phyloP scores from a whole-genome alignment of 2,888 invertebrate species.

The Zaprionus obscuricornis region DNA sequence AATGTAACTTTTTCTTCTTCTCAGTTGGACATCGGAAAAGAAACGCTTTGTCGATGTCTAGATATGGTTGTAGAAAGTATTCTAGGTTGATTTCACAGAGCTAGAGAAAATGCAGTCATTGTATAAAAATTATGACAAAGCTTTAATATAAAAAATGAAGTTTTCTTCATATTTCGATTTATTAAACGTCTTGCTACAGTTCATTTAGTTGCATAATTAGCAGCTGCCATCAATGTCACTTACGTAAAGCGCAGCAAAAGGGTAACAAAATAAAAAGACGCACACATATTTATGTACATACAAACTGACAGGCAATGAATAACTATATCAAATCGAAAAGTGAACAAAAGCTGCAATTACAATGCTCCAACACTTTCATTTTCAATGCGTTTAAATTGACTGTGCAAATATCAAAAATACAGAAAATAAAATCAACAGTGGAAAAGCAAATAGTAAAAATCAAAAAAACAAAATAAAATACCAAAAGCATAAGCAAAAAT shows the following conservation, averaged over 20 bases:
- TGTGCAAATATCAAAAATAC: conserved; percentile 31
- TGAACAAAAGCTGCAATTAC: conserved; percentile 46
- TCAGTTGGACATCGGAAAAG: conserved; percentile 11
- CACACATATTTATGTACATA: conserved; percentile 22
- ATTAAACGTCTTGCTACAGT: no score
- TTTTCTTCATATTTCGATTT: no score
- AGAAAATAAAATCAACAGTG: conserved; percentile 12
- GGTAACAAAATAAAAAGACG: conserved; percentile 34
- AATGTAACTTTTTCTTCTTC: conserved; percentile 44
- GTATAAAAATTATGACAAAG: neutral
- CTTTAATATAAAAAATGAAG: neutral
- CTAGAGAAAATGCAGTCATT: conserved; percentile 44
- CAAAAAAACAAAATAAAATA: conserved; percentile 18
- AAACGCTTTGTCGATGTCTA: conserved; percentile 8
- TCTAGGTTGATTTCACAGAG: conserved; percentile 43
- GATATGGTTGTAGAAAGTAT: conserved; percentile 67
- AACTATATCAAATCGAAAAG: conserved; percentile 68
- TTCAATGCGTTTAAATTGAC: conserved; percentile 55
- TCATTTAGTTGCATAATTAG: conserved; percentile 68
- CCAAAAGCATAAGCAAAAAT: conserved; percentile 18
- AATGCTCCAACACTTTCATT: conserved; percentile 69
- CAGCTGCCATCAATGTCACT: conserved; percentile 48
- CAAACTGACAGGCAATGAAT: conserved; percentile 46
- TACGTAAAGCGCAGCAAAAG: conserved; percentile 63
- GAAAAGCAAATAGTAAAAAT: no score